phyloP scores from a whole-genome alignment of 2,113 vertebrate species.

The Phoenicopterus ruber region DNA sequence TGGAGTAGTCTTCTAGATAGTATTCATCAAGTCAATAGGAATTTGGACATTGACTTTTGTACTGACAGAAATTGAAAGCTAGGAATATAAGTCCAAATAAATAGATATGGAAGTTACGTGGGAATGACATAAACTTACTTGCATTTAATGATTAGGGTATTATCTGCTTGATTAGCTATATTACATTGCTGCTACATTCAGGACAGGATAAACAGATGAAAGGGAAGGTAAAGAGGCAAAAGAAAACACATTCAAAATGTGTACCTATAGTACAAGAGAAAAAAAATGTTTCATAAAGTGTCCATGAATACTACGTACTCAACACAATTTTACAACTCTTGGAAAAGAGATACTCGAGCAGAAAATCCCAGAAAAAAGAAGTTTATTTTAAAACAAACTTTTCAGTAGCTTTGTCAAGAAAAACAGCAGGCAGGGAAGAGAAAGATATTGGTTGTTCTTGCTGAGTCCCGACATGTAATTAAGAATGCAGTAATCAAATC shows the following conservation, averaged over 20 bases:
- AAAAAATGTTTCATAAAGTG: not conserved
- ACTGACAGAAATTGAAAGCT: not conserved
- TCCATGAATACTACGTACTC: accelerated
- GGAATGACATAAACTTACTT: not conserved
- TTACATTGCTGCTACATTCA: not conserved
- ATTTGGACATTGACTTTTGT: not conserved
- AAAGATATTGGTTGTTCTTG: not conserved
- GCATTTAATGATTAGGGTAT: not conserved
- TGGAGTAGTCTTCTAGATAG: accelerated
- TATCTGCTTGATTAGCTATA: not conserved
- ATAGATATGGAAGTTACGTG: accelerated
- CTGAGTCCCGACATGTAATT: not conserved
- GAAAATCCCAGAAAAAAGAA: not conserved
- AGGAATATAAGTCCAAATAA: not conserved
- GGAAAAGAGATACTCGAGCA: not conserved
- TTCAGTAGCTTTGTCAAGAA: not conserved
- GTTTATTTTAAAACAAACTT: not conserved
- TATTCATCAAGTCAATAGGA: not conserved
- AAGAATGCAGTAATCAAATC: not conserved
- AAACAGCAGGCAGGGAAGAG: not conserved
- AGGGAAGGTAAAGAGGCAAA: not conserved
- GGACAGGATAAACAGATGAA: accelerated
- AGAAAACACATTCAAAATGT: not conserved
- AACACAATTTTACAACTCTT: not conserved
- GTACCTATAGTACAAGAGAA: not conserved